A percentile compares a stretch with the other conserved stretches of the same genome.
Evolutionary conservation across 1,140 invertebrate species (phyloP).

Genomic region (Dendrolimus kikuchii): DNA sequence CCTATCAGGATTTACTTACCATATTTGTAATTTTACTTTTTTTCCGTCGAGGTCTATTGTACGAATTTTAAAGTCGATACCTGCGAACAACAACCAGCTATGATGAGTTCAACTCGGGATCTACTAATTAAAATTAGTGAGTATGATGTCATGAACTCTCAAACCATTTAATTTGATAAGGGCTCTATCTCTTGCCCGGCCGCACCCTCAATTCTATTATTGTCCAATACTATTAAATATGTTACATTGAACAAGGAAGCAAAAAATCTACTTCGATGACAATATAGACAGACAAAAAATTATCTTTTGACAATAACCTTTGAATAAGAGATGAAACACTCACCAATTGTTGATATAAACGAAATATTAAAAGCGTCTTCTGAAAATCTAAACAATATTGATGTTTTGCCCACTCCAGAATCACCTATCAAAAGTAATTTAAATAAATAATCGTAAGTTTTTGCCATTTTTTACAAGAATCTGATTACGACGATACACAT

Average conservation of each 20-base stretch:
- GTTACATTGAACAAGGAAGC: constrained; percentile 36
- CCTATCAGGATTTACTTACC: constrained; percentile 75
- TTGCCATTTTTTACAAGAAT: constrained; percentile 82
- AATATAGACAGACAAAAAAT: constrained; percentile 56
- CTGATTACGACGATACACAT: constrained; percentile 51
- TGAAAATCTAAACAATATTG: constrained; percentile 97
- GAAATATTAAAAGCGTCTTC: constrained; percentile 99
- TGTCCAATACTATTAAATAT: constrained; percentile 22
- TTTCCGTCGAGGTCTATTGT: constrained; percentile 97
- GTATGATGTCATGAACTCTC: constrained; percentile 65
- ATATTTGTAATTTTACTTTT: constrained; percentile 99
- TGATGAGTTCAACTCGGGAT: constrained; percentile 12
- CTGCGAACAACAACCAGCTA: constrained; percentile 75
- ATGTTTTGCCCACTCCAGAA: constrained; percentile 98
- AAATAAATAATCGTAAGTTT: constrained; percentile 98
- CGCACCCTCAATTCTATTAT: constrained; percentile 39
- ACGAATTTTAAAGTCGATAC: constrained; percentile 99
- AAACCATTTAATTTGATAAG: constrained; percentile 57
- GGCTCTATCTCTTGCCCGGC: constrained; percentile 38
- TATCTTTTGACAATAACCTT: constrained; percentile 67
- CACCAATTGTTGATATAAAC: constrained; percentile 98
- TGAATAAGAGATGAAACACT: constrained; percentile 65
- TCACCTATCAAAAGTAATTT: constrained; percentile 98
- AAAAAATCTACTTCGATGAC: constrained; percentile 49
- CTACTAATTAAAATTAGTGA: constrained; percentile 64